Conservation (phyloP, 1,140 invertebrate species). For the Drosophila truncata region DNA sequence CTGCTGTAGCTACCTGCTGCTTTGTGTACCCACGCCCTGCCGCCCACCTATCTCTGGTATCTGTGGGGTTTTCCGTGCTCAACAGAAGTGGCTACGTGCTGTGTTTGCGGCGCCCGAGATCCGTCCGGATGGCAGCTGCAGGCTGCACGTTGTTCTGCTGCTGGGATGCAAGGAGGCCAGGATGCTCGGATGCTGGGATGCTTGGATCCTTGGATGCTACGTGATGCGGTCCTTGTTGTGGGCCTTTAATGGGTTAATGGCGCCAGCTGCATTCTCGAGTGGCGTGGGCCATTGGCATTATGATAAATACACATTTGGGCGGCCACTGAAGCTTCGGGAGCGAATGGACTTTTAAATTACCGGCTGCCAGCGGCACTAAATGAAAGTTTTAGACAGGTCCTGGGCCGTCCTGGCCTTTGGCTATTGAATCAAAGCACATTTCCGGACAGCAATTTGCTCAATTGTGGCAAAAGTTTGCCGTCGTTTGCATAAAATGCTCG, state of each 20-base stretch:
- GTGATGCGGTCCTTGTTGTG: constrained; percentile 72
- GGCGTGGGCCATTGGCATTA: constrained; percentile 65
- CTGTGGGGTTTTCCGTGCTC: constrained; percentile 28
- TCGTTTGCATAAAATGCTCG: constrained; percentile 61
- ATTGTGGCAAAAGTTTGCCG: constrained; percentile 70
- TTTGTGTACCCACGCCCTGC: constrained; percentile 33
- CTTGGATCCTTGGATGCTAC: constrained; percentile 42
- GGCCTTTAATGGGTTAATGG: constrained; percentile 79
- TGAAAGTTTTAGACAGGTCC: constrained; percentile 57
- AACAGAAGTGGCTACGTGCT: constrained; percentile 79
- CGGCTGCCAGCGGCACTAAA: constrained; percentile 24
- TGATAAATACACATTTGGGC: constrained; percentile 81
- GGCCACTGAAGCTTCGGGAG: constrained; percentile 14
- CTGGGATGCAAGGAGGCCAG: constrained; percentile 11
- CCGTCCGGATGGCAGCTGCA: constrained; percentile 44
- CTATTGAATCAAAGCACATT: constrained; percentile 77
- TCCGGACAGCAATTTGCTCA: constrained; percentile 76
- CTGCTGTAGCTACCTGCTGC: constrained; percentile 41
- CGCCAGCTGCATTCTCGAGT: constrained; percentile 43
- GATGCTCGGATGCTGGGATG: constrained; percentile 1
- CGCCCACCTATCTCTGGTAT: constrained; percentile 3
- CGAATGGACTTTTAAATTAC: constrained; percentile 77
- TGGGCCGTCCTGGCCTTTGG: constrained; percentile 30
- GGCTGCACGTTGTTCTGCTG: constrained; percentile 14
- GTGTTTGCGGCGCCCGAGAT: constrained; percentile 55